Evolutionary conservation across 2,113 vertebrate genomes (phyloP).

Genomic region (Labeo catla): DNA sequence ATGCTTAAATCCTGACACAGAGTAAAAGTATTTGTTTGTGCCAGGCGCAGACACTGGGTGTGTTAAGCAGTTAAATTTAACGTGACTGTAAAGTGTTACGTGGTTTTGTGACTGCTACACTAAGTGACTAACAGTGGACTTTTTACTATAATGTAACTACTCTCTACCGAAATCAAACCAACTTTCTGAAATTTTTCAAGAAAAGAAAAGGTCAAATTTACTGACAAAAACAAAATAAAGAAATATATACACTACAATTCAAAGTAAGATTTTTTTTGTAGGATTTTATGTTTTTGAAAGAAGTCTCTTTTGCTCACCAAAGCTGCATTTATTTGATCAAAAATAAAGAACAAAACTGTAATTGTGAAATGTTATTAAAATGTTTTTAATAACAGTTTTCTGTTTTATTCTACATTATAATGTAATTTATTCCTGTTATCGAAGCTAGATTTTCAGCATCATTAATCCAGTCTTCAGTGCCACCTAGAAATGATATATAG

Average conservation of each 20-base stretch:
- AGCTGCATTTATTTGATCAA: neutral
- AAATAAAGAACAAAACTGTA: neutral
- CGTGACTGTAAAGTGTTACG: neutral
- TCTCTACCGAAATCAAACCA: neutral
- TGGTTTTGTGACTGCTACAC: neutral
- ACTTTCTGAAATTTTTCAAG: neutral
- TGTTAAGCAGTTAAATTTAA: neutral
- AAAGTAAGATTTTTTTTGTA: neutral
- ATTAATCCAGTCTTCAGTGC: neutral
- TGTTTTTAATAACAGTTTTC: neutral
- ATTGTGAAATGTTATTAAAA: neutral
- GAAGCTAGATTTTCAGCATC: neutral
- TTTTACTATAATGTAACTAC: too few species aligned
- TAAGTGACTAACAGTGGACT: neutral
- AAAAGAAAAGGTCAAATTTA: neutral
- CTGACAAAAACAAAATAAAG: neutral
- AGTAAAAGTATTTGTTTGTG: slow-evolving; percentile 44
- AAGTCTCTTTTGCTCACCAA: neutral
- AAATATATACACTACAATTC: neutral
- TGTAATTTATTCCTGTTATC: neutral
- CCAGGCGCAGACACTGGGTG: neutral
- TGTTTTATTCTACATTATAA: neutral
- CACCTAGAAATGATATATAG: too few species aligned
- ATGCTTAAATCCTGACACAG: slow-evolving; percentile 32
- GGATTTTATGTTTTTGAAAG: neutral